phyloP scores from a whole-genome alignment of 2,888 invertebrate genomes.

The Lepeophtheirus nordmannii region DNA sequence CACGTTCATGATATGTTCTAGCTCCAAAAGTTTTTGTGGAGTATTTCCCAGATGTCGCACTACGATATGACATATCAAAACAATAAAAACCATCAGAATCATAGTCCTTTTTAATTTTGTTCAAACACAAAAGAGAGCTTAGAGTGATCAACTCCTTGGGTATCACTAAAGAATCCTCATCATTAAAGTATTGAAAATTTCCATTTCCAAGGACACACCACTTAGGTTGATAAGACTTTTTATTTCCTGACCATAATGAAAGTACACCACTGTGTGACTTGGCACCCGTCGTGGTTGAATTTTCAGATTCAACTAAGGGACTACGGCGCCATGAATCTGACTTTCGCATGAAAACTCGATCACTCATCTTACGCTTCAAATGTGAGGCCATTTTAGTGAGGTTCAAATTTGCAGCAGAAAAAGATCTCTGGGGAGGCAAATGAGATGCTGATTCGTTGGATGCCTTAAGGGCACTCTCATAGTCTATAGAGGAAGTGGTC shows the following conservation, averaged over 20 bases:
- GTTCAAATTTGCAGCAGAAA: conserved; percentile 12
- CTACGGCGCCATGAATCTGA: not conserved
- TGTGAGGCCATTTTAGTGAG: conserved; percentile 10
- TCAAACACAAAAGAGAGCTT: conserved; percentile 3
- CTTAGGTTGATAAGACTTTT: conserved; percentile 5
- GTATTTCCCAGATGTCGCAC: not conserved
- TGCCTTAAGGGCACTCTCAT: not conserved
- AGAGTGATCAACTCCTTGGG: conserved; percentile 13
- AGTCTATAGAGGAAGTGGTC: not conserved
- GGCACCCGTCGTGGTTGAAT: not conserved
- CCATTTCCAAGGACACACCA: conserved; percentile 18
- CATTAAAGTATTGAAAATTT: conserved; percentile 14
- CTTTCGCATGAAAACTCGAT: not conserved
- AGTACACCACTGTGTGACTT: conserved; percentile 6
- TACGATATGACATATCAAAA: conserved; percentile 11
- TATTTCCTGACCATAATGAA: conserved; percentile 9
- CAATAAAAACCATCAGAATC: not conserved
- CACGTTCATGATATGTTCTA: not conserved
- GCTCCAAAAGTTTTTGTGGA: conserved; percentile 5
- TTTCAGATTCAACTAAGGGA: not conserved
- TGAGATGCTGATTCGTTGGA: not conserved
- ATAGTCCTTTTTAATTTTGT: not conserved
- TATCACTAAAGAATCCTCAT: conserved; percentile 7
- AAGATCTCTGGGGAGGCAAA: conserved; percentile 3
- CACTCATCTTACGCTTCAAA: conserved; percentile 14